A percentile compares a stretch with the other conserved stretches of the same genome.
These are phyloP conservation scores for Plutomurus gul DNA, from an alignment of 1,140 invertebrate genomes.

Conservation along the genomic window DNA sequence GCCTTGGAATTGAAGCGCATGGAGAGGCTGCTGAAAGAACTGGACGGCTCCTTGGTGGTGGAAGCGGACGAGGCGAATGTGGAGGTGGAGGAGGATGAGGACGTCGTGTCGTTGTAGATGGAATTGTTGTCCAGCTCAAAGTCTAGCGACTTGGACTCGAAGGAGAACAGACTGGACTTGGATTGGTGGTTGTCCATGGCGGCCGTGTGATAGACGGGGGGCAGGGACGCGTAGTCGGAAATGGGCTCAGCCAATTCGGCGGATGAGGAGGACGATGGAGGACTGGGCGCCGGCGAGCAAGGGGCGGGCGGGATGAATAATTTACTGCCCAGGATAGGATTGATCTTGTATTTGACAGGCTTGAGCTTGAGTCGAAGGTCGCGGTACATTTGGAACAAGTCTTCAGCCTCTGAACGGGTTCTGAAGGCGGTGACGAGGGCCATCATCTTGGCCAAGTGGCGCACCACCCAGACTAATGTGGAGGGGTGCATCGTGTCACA, in stretches of 20 bases:
- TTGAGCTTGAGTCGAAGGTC: constrained; percentile 50
- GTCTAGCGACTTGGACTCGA: constrained; percentile 37
- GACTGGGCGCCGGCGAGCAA: not conserved
- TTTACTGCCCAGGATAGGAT: constrained; percentile 25
- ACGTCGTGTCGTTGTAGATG: not conserved
- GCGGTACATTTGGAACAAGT: constrained; percentile 50
- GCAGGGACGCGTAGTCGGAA: constrained; percentile 35
- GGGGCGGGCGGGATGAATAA: constrained; percentile 31
- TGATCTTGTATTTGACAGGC: constrained; percentile 44
- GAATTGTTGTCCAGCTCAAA: constrained; percentile 38
- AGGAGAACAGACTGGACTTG: constrained; percentile 42
- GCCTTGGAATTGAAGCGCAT: not conserved
- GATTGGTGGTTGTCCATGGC: constrained; percentile 30
- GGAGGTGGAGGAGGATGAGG: not conserved
- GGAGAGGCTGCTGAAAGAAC: not conserved
- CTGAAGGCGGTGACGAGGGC: constrained; percentile 50
- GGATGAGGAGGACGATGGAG: not conserved
- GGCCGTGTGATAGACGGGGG: constrained; percentile 40
- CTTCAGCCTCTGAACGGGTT: constrained; percentile 46
- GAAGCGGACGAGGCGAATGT: not conserved
- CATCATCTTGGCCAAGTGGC: constrained; percentile 51
- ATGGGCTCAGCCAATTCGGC: not conserved
- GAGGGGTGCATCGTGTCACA: constrained; percentile 49
- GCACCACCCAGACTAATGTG: constrained; percentile 51
- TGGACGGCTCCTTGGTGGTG: not conserved